Evolutionary conservation across 2,797 vertebrate genomes (phyloP).

Genomic region (Smutsia temminckii): DNA sequence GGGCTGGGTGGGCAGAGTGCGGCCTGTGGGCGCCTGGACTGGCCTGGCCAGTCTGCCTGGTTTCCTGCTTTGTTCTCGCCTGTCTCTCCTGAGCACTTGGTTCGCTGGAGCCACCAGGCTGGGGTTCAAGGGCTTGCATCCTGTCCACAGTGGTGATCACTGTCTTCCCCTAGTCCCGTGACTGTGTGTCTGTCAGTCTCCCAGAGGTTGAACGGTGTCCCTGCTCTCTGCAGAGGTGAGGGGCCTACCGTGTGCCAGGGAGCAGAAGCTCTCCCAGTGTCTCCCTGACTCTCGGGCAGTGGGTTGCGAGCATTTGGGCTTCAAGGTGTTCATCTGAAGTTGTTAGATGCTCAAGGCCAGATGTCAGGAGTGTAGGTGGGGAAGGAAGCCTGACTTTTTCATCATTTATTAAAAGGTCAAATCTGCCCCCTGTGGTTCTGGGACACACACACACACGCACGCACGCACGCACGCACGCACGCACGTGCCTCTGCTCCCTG

Average conservation of each 20-base stretch:
- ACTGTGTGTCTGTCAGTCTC: background rate
- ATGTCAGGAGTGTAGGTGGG: rapidly evolving
- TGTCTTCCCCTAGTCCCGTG: rapidly evolving
- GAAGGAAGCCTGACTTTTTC: too few species aligned
- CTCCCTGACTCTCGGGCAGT: rapidly evolving
- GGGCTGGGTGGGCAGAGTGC: rapidly evolving
- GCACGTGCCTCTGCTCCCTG: background rate
- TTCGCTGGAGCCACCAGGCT: background rate
- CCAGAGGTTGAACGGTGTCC: background rate
- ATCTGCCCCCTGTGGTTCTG: background rate
- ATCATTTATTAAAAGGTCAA: background rate
- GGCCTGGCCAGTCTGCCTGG: rapidly evolving
- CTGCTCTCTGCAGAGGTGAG: background rate
- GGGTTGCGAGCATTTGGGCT: background rate
- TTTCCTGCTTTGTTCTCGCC: background rate
- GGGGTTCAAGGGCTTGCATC: rapidly evolving
- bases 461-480: too few species aligned
- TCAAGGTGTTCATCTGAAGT: rapidly evolving
- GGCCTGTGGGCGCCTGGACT: rapidly evolving
- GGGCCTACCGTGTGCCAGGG: rapidly evolving
- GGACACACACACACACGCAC: too few species aligned
- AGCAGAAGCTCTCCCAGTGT: rapidly evolving
- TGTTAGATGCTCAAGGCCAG: rapidly evolving
- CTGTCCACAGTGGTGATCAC: rapidly evolving
- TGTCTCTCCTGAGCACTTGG: background rate